Evolutionary conservation across 2,113 vertebrate species (phyloP), one percentile per base, ranked within the genome.

Genomic region (Rhinoderma darwinii): DNA sequence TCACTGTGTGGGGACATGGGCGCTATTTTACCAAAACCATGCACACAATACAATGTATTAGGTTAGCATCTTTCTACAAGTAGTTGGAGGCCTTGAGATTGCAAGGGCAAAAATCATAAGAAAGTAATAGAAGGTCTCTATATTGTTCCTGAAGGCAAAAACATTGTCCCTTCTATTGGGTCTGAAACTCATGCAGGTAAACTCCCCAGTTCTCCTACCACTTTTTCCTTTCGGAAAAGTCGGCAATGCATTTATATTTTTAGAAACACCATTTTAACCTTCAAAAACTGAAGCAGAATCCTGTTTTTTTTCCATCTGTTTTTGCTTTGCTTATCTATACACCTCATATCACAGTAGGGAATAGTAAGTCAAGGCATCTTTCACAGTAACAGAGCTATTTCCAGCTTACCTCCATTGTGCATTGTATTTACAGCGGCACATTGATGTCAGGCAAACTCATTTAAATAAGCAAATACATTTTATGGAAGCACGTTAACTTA

Each of bases 331-430:
- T 35, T 43, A 82, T 68, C 35, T 68, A 32, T 44, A 43, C 25
- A 30, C 37, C 70, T 22, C 32, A 70, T 83, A 70, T 70, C 63
- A 39, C 82, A 73, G 63, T 35, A 47, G 82, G 82, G 82, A 54
- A 72, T 72, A 35, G 66, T 51, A 15, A 68, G 66, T 35, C 44
- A 83, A 83, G 27, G 27, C 44, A 51, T 83, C 47, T 50, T 83
- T 25, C 59, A 27, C 82, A 66, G 37, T 54, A 39, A 35, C 44
- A 32, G 63, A 50, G 32, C 66, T 50, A 68, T 83, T 83, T 51
- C 30, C 15, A 51, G 43, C 20, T 9, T 54, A 30, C 22, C 20
- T 72, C 10, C 17, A 72, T 83, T 73, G 25, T 68, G 35, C 27
- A 22, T 18, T 47, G 43, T 66, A 66, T 32, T 82, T 44, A 50